phyloP scores from a whole-genome alignment of 2,797 vertebrate genomes.

The Smutsia temminckii region DNA sequence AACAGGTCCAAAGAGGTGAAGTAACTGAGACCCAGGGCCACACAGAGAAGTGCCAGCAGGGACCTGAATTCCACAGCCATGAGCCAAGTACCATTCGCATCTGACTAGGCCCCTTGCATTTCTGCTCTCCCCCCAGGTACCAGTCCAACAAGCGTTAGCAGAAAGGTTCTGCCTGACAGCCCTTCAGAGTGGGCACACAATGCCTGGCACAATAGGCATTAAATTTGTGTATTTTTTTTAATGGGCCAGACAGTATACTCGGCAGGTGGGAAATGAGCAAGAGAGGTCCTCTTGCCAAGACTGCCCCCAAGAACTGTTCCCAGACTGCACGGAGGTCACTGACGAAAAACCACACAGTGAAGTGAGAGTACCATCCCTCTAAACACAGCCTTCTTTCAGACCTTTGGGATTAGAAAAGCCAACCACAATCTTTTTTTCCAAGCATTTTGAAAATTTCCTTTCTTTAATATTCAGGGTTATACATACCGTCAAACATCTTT shows the following conservation, averaged over 20 bases:
- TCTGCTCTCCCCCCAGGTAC: rapidly evolving
- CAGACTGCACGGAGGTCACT: rapidly evolving
- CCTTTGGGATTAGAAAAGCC: background rate
- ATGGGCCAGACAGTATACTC: background rate
- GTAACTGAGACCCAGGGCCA: background rate
- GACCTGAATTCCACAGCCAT: background rate
- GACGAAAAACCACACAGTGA: background rate
- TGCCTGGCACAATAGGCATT: background rate
- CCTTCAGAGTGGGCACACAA: background rate
- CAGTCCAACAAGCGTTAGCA: background rate
- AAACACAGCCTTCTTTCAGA: background rate
- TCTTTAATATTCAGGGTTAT: background rate
- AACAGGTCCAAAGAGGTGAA: background rate
- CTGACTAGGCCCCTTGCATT: rapidly evolving
- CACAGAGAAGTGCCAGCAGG: background rate
- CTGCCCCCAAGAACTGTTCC: background rate
- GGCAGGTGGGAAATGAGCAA: background rate
- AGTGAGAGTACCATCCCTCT: background rate
- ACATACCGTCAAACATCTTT: background rate
- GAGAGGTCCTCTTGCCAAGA: background rate
- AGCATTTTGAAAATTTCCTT: background rate
- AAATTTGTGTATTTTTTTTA: background rate
- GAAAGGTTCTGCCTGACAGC: background rate
- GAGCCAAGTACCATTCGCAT: background rate
- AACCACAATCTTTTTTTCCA: background rate